Base-by-base conservation (phyloP, 1,140 invertebrate species). In the Drosophila serrata region DNA sequence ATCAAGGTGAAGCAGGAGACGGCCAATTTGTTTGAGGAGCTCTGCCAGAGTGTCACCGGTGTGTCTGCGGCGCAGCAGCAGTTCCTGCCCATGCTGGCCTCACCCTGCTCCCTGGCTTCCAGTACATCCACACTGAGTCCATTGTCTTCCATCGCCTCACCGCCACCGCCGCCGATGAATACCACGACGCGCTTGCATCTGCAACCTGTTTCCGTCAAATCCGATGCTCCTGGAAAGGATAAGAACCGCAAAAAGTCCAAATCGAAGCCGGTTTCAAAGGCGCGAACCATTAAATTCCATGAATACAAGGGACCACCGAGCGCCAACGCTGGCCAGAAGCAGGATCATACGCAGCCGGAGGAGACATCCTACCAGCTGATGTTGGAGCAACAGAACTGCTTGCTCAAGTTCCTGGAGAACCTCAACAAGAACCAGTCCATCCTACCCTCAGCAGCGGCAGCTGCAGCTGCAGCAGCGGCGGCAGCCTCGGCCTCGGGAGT, bases 251-350 rank as follows among this genome's bases (percentile, higher is more conserved):
- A 98, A 93, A 98, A 98, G 93, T 96, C 95, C n/a, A 98, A 99
- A 93, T 95, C 95, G 31, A 97, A 97, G 90, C 95, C 96, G 6
- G 94, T 95, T 65, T 95, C 96, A 0, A 99, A 99, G 92, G 95
- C 97, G 3, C 95, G 97, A 67, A 97, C 96, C 43, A 98, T 99
- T 68, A 99, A 99, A 94, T 99, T 99, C 93, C 98, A 99, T 93
- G 98, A 99, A 93, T 99, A 99, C 93, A 99, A 99, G 94, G 98
- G 98, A 57, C 98, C 98, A 42, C 98, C 98, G 60, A 99, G 96
- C 93, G 97, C 97, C 22, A 55, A 55, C 15, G 95, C 98, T 88
- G 96, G 98, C 81, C 94, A 94, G 37, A 94, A 94, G 3, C 92
- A 93, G 40, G 90, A 93, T 7, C 93, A 93, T 15, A 86, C 92